Base-by-base conservation (phyloP, 1,140 invertebrate genomes). In the Bombus sylvicola region DNA sequence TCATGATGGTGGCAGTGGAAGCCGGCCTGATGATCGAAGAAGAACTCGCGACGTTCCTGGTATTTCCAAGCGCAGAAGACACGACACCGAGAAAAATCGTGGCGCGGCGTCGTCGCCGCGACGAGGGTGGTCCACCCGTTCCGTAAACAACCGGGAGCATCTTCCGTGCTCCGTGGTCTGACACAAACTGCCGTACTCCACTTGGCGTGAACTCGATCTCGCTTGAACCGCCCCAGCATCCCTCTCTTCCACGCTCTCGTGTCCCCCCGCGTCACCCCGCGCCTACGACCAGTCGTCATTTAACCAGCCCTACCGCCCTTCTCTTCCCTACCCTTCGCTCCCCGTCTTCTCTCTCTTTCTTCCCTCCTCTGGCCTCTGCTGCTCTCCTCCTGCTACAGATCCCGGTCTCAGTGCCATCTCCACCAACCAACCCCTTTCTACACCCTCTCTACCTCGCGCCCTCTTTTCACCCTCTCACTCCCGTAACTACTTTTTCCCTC, bases 151-250 rank as follows among this genome's bases (percentile, higher is more conserved):
- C 89, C 90, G 86, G 90, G 91, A 94, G 89, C 93, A 93, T 93
- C 94, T 92, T 94, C 90, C 92, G 92, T 90, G 92, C 94, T 94
- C 92, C 91, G 92, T 92, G 88, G 92, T 93, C 93, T 93, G 93
- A 93, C 93, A 94, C 93, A 94, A 94, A 94, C 94, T 94, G 93
- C 89, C 88, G 92, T 92, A 91, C 92, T 92, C 91, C 91, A 92
- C 92, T 93, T 91, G 89, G 90, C 92, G 91, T 92, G 88, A 92
- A 92, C 92, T 92, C 92, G 89, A 89, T 90, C 87, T 91, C 87
- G 90, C 91, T 91, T 90, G 89, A 92, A 92, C 91, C 91, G 91
- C 89, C 91, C 90, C 89, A 93, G 89, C 92, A 92, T 93, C 91
- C 91, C 90, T 89, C 90, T 88, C 86, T 74, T 77, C 82, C 37